Percentiles rank a stretch among this genome's conserved stretches.
These are phyloP conservation scores for Ophraella communa DNA, from an alignment of 2,888 invertebrate species.

Conservation along the genomic window DNA sequence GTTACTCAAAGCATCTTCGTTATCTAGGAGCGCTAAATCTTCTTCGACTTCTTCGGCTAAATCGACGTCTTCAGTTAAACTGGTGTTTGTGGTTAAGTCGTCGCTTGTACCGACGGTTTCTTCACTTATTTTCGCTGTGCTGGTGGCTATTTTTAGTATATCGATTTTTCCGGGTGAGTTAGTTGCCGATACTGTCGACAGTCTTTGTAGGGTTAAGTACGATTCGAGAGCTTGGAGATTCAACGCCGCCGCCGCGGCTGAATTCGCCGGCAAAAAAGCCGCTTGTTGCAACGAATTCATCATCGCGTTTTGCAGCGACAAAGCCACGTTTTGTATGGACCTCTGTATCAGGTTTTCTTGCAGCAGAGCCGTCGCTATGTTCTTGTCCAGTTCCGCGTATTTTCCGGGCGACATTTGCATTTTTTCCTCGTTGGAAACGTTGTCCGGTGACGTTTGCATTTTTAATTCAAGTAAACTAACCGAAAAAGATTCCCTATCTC, in stretches of 20 bases:
- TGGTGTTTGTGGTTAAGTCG: constrained; percentile 51
- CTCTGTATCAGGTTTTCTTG: constrained; percentile 69
- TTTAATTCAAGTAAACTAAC: too few relatives aligned
- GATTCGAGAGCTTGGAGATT: constrained; percentile 87
- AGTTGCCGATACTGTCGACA: constrained; percentile 72
- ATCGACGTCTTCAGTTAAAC: constrained; percentile 67
- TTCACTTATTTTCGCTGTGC: constrained; percentile 56
- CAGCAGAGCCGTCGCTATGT: constrained; percentile 57
- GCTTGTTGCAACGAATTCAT: constrained; percentile 85
- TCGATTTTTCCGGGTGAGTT: constrained; percentile 65
- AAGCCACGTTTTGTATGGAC: constrained; percentile 74
- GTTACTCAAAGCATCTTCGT: constrained; percentile 68
- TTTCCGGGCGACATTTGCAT: constrained; percentile 39
- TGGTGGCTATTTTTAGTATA: constrained; percentile 70
- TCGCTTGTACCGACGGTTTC: constrained; percentile 50
- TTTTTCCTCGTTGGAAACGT: constrained; percentile 18
- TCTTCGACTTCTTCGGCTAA: constrained; percentile 76
- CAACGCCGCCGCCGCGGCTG: constrained; percentile 83
- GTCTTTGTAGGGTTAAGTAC: constrained; percentile 81
- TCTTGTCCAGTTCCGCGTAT: constrained; percentile 33
- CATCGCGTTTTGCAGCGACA: constrained; percentile 84
- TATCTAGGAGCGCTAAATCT: constrained; percentile 76
- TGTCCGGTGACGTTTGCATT: constrained; percentile 41
- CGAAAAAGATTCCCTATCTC: too few relatives aligned
- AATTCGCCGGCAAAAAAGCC: constrained; percentile 80